A percentile compares a stretch with the other conserved stretches of the same genome.
These are phyloP conservation scores for Tenthredo scrophulariae DNA, from an alignment of 2,888 invertebrate genomes.

Conservation along the genomic window DNA sequence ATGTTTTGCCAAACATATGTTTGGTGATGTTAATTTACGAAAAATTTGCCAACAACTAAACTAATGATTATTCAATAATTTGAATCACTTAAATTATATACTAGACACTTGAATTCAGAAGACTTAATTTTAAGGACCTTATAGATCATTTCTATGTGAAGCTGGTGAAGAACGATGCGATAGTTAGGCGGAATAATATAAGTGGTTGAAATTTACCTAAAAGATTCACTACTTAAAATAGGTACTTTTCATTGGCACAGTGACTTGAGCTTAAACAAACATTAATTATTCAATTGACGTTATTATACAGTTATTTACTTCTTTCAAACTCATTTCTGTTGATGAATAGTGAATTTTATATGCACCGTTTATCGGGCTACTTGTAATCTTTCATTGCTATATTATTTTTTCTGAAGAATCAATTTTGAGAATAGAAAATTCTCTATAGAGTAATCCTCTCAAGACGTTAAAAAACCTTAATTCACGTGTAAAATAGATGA, in stretches of 20 bases:
- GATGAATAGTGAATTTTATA: constrained; percentile 9
- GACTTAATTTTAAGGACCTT: constrained; percentile 44
- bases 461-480: not conserved
- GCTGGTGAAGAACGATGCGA: not conserved
- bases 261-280: not conserved
- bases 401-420: not conserved
- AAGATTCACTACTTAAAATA: constrained; percentile 11
- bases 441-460: not conserved
- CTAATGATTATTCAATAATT: not conserved
- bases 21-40: constrained; percentile 99
- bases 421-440: constrained; percentile 26
- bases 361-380: not conserved
- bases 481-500: not conserved
- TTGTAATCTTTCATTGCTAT: not conserved
- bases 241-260: constrained; percentile 9
- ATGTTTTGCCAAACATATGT: constrained; percentile 99
- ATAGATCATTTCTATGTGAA: constrained; percentile 35
- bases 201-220: constrained; percentile 12
- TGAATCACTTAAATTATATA: not conserved
- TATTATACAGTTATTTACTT: constrained; percentile 2
- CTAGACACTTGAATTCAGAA: constrained; percentile 44
- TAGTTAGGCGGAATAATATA: constrained; percentile 18
- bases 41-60: constrained; percentile 86
- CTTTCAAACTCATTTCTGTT: constrained; percentile 3
- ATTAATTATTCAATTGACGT: not conserved